Evolutionary conservation across 2,113 vertebrate species (phyloP), one percentile per base, ranked within the genome.

Genomic region (Manacus vitellinus): DNA sequence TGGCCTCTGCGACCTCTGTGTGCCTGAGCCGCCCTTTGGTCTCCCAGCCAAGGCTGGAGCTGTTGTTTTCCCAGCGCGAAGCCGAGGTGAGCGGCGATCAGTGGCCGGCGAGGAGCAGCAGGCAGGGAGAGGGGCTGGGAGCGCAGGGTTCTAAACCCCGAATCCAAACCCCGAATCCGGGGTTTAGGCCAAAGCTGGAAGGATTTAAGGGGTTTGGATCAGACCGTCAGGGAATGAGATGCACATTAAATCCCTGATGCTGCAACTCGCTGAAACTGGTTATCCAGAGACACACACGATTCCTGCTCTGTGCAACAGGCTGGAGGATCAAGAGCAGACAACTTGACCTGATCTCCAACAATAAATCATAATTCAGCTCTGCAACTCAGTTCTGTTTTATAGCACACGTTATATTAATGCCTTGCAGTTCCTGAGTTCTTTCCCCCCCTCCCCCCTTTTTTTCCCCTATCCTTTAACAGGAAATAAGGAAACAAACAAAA

Each of bases 401-500:
- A 35, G 35, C 46, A 51, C 27, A 55, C 4, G n/a, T 35, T n/a
- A 25, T 6, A 4, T 35, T 55, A 56, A 71, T 54, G 27, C 5
- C 4, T 67, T 51, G 28, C n/a, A 30, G 35, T 58, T 80, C 31
- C 51, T 2, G 2, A 72, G 25, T 10, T 31, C 8, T n/a, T 51
- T 68, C 37, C 17, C 21, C 1, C 3, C 1, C 27, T 37, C 6
- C 5, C 9, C 10, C 39, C 14, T 35, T 35, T 17, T 4, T 1
- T 1, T 9, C n/a, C 25, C 9, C 5, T 6, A 22, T 56, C 24
- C 28, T 62, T 74, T 74, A 71, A 37, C 2, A 17, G 39, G 23
- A 81, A 89, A 77, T 17, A 77, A 55, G 20, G n/a, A 81, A 56
- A 81, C 12, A 88, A 90, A 37, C 43, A 91, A 91, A 91, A 54